phyloP scores from a whole-genome alignment of 2,888 invertebrate genomes.

The Dromius quadrimaculatus region DNA sequence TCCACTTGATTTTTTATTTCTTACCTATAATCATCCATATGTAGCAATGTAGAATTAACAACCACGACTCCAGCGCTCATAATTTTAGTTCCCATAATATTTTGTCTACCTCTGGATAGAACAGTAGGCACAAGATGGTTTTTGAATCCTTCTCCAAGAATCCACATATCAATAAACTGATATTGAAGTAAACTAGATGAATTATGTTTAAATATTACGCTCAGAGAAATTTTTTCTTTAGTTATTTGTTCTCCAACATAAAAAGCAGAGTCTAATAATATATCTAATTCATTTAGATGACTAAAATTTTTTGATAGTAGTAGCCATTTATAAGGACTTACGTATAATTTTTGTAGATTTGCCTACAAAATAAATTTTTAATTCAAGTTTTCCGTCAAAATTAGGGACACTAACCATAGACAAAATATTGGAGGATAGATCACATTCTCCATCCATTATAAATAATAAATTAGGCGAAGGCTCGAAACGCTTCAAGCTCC shows the following conservation, averaged over 20 bases:
- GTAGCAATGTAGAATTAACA: constrained; percentile 64
- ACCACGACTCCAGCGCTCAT: constrained; percentile 62
- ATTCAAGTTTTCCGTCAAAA: neutral
- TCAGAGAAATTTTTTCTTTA: constrained; percentile 6
- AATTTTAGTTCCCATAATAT: constrained; percentile 59
- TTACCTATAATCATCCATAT: constrained; percentile 66
- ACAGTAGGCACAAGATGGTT: constrained; percentile 52
- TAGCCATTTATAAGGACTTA: constrained; percentile 27
- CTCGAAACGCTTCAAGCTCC: neutral
- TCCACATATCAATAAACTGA: constrained; percentile 54
- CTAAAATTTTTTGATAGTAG: constrained; percentile 14
- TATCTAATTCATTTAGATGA: constrained; percentile 17
- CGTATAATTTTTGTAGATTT: constrained; percentile 19
- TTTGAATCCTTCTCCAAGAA: constrained; percentile 47
- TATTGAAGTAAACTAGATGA: constrained; percentile 32
- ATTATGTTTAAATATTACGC: constrained; percentile 33
- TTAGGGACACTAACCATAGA: neutral
- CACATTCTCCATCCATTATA: neutral
- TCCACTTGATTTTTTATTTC: neutral
- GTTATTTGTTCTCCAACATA: constrained; percentile 13
- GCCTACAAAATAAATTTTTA: constrained; percentile 17
- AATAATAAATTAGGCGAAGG: constrained; percentile 12
- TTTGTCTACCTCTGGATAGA: constrained; percentile 57
- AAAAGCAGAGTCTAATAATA: constrained; percentile 6
- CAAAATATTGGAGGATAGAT: neutral